Evolutionary conservation across 2,888 invertebrate species (phyloP).

Genomic region (Tipula lateralis): DNA sequence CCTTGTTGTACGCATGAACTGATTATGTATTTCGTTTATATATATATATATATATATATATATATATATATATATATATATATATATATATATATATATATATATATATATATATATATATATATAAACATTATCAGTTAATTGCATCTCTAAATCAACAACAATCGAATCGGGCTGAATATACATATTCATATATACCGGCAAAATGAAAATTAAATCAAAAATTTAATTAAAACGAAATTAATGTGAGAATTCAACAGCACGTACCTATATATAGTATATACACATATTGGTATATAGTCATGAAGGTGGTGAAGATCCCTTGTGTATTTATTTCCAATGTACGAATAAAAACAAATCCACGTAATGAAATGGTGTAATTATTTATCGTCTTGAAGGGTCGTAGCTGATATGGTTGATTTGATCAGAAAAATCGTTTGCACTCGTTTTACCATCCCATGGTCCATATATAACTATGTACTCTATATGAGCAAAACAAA

Average conservation of each 20-base stretch:
- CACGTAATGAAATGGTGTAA: background rate
- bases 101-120: no score
- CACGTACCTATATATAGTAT: no score
- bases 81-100: no score
- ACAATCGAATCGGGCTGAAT: slow-evolving; percentile 3
- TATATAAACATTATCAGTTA: background rate
- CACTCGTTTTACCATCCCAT: background rate
- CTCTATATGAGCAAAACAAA: no score
- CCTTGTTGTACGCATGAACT: slow-evolving; percentile 19
- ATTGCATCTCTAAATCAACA: slow-evolving; percentile 4
- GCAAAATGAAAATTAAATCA: background rate
- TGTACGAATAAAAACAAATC: background rate
- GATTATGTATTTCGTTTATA: background rate
- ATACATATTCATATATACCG: background rate
- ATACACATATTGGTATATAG: no score
- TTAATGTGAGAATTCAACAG: background rate
- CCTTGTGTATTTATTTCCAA: background rate
- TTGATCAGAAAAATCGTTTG: background rate
- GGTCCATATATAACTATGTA: no score
- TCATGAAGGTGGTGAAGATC: background rate
- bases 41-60: no score
- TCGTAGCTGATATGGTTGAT: background rate
- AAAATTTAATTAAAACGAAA: slow-evolving; percentile 15
- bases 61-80: no score
- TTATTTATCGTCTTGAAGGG: background rate